Percentiles rank a stretch among this genome's conserved stretches.
These are phyloP conservation scores for Pollenia griseotomentosa DNA, from an alignment of 2,888 invertebrate species.

Conservation along the genomic window DNA sequence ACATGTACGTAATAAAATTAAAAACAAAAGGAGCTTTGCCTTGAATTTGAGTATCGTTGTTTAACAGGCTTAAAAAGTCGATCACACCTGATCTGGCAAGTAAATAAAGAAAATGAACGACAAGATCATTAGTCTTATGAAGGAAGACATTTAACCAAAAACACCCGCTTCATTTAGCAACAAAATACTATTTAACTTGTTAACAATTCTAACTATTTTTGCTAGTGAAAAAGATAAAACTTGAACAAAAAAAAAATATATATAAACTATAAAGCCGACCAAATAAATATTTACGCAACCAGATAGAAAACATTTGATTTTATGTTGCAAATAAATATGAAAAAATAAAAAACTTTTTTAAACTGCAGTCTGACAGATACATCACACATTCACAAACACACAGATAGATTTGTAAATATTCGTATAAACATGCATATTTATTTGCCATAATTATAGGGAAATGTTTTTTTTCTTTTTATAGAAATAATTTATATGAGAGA, in stretches of 20 bases:
- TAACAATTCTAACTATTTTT: not conserved
- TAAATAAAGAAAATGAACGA: not conserved
- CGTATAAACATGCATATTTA: not conserved
- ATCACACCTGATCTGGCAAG: not conserved
- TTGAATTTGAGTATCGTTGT: no score
- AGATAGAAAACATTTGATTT: not conserved
- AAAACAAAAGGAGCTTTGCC: no score
- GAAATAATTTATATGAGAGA: slow-evolving; percentile 17
- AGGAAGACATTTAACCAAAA: not conserved
- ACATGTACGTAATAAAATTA: no score
- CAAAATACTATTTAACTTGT: slow-evolving; percentile 9
- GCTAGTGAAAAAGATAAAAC: not conserved
- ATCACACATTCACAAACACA: not conserved
- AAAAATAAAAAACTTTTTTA: no score
- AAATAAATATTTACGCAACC: slow-evolving; percentile 6
- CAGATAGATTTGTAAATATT: not conserved
- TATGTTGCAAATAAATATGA: no score
- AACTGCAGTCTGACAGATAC: not conserved
- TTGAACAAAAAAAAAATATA: not conserved
- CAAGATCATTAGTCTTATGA: not conserved
- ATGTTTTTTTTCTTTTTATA: slow-evolving; percentile 38
- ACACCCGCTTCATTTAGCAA: not conserved
- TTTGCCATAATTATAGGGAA: slow-evolving; percentile 48
- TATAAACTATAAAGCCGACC: not conserved
- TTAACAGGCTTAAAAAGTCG: not conserved